Base-by-base conservation (phyloP, 30 jellyfish, hydroid and myxozoan genomes). In the Chrysaora quinquecirrha region DNA sequence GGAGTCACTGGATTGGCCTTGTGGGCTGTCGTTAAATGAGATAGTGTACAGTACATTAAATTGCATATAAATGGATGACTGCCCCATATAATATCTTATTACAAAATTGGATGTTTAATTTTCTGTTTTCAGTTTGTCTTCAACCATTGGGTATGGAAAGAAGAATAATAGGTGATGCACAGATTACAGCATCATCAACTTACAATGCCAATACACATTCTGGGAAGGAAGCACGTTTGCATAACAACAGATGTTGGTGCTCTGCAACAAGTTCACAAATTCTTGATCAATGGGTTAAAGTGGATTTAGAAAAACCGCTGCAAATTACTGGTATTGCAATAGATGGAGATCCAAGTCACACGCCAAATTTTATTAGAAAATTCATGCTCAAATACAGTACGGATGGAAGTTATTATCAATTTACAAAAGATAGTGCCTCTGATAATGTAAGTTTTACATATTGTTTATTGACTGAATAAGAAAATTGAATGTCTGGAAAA, bases 271-370 rank as follows among this genome's bases (percentile, higher is more conserved):
- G 75, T 19, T 10, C 84, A 69, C 27, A 6, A 31, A 24, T 28
- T 1, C 16, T 31, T 30, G 38, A 71, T 19, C 85, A 85, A 56
- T 74, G 85, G 86, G 86, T 85, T 43, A 85, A 38, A 30, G 85
- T 85, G 1, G 96, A 85, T 29, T 46, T 85, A 32, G 70, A 49
- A 29, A 68, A 76, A 23, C 84, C 86, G 12, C 30, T 66, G 71
- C 75, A 86, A 33, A 65, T 85, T 7, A 49, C 89, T 20, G 96
- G 96, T 33, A 76, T 85, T 65, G 60, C 85, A 30, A 85, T 76
- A 10, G 89, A 85, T 31, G 96, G 96, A 34, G 92, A 82, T 34
- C 80, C 92, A 7, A 18, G 31, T 16, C 30, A 32, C 22, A 23
- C 75, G 3, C 80, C 79, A 68, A 82, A 82, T 30, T 82, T 34